phyloP scores from a whole-genome alignment of 2,797 vertebrate species.

The Hemibagrus guttatus region DNA sequence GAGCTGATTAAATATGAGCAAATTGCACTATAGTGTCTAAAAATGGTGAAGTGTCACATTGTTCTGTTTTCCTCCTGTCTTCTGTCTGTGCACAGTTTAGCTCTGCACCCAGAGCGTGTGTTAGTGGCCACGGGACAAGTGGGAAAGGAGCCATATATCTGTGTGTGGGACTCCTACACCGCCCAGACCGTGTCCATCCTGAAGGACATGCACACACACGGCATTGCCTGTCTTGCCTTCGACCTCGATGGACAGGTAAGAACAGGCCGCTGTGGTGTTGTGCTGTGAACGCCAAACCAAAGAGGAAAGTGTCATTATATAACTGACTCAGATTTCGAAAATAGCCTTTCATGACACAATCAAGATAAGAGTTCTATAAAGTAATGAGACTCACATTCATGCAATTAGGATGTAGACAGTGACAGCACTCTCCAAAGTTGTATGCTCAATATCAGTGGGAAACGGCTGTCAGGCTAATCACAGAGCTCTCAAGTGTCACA shows the following conservation, averaged over 20 bases:
- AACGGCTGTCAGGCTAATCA: slow-evolving; percentile 51
- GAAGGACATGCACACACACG: slow-evolving; percentile 94
- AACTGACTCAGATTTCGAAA: background rate
- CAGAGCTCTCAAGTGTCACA: slow-evolving; percentile 56
- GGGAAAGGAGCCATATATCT: slow-evolving; percentile 97
- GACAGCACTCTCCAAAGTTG: slow-evolving; percentile 5
- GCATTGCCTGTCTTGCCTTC: slow-evolving; percentile 95
- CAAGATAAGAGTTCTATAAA: background rate
- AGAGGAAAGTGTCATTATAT: background rate
- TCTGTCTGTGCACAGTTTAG: slow-evolving; percentile 81
- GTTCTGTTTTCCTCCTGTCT: slow-evolving; percentile 21
- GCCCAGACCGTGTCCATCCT: slow-evolving; percentile 94
- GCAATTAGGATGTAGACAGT: background rate
- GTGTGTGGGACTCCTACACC: slow-evolving; percentile 97
- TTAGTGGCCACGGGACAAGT: slow-evolving; percentile 98
- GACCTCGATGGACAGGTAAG: slow-evolving; percentile 96
- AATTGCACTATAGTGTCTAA: background rate
- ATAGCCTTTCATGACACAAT: slow-evolving; percentile 20
- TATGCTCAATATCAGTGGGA: slow-evolving; percentile 39
- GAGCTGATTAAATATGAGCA: background rate
- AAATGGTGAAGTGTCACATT: background rate
- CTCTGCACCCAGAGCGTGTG: slow-evolving; percentile 93
- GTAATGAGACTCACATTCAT: background rate
- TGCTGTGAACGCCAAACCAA: background rate
- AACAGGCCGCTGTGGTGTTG: background rate